Conservation (phyloP, 2,113 vertebrate genomes). For the Girardinichthys multiradiatus region DNA sequence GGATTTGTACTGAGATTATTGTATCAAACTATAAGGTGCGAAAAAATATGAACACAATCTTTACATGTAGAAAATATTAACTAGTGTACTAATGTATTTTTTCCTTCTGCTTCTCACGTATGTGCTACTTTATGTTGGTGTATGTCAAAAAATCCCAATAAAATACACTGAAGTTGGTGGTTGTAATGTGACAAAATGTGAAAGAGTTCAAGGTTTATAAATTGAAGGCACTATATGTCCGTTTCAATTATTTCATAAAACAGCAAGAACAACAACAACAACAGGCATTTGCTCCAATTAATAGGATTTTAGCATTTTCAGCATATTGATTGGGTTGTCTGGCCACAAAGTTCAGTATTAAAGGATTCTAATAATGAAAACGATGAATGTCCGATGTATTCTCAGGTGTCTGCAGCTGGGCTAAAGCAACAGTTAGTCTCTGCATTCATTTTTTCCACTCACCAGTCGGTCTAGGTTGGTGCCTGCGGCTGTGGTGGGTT, state of each 20-base stretch:
- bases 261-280: background rate
- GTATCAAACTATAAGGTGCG: background rate
- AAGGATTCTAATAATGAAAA: too few relatives aligned
- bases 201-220: background rate
- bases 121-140: background rate
- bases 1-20: background rate
- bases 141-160: background rate
- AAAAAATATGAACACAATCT: background rate
- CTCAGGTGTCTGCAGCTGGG: background rate
- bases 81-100: background rate
- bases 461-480: constrained; percentile 89
- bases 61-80: background rate
- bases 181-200: background rate
- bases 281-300: background rate
- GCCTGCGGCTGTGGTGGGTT: constrained; percentile 85
- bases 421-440: background rate
- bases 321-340: background rate
- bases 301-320: background rate
- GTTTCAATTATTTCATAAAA: background rate
- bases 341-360: background rate
- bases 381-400: background rate
- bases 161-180: background rate
- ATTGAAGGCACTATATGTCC: background rate
- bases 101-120: background rate
- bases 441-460: constrained; percentile 28